These are phyloP conservation scores for Dryas iulia DNA, from an alignment of 1,140 invertebrate genomes.

Conservation along the genomic window DNA sequence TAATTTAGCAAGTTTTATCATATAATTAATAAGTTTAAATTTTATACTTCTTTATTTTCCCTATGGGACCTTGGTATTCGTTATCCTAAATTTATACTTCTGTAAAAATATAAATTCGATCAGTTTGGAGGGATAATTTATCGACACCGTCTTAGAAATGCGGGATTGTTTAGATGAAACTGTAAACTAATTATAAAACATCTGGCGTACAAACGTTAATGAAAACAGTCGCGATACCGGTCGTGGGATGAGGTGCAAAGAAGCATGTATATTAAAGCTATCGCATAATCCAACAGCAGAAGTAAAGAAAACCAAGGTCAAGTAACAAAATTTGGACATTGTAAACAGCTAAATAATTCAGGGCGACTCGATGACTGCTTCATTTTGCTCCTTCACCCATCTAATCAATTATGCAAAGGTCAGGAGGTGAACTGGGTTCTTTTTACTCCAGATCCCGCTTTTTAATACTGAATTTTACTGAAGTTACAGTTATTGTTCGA, in stretches of 20 bases:
- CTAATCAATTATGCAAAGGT: constrained; percentile 41
- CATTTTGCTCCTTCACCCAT: constrained; percentile 42
- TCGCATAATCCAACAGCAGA: constrained; percentile 10
- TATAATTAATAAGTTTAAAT: too few relatives aligned
- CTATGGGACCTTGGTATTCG: too few relatives aligned
- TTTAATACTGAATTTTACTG: not conserved
- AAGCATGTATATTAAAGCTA: constrained; percentile 12
- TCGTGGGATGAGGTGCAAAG: constrained; percentile 14
- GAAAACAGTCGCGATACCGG: constrained; percentile 27
- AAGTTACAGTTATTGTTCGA: not conserved
- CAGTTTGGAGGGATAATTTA: not conserved
- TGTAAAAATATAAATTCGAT: not conserved
- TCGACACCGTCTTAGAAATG: constrained; percentile 4
- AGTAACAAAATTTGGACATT: constrained; percentile 43
- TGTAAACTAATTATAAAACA: constrained; percentile 33
- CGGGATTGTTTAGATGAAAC: constrained; percentile 11
- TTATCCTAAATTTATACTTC: too few relatives aligned
- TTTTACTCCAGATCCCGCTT: constrained; percentile 3
- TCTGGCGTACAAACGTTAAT: constrained; percentile 28
- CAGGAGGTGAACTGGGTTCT: constrained; percentile 24
- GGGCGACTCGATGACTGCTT: constrained; percentile 36
- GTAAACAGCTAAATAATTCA: constrained; percentile 50
- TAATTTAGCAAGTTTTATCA: too few relatives aligned
- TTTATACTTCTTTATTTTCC: too few relatives aligned
- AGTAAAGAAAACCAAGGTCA: constrained; percentile 33